Percentiles rank a stretch among this genome's conserved stretches.
phyloP scores from a whole-genome alignment of 2,797 vertebrate genomes.

The Cossypha polioptera region DNA sequence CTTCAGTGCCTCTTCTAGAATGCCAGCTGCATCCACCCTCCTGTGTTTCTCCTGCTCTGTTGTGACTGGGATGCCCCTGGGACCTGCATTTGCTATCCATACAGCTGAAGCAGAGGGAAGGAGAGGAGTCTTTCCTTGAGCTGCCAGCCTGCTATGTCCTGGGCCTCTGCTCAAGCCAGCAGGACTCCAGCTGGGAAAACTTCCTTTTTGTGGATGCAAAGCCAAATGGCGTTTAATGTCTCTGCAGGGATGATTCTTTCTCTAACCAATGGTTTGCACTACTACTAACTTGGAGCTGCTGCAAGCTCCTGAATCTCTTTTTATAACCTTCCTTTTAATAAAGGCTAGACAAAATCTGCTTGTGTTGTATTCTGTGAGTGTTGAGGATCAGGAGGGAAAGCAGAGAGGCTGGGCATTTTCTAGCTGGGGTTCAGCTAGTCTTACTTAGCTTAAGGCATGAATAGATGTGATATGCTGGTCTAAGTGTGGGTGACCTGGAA shows the following conservation, averaged over 20 bases:
- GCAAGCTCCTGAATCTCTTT: conserved; percentile 40
- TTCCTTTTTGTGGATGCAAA: not conserved
- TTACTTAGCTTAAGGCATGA: not conserved
- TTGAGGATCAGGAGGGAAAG: not conserved
- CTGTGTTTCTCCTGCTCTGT: not conserved
- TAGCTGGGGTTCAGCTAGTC: not conserved
- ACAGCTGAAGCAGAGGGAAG: not conserved
- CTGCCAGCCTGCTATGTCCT: not conserved
- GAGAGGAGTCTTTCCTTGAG: not conserved
- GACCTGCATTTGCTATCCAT: not conserved
- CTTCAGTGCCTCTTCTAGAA: conserved; percentile 62
- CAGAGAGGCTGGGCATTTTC: not conserved
- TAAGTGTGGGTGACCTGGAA: not conserved
- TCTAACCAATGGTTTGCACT: conserved; percentile 64
- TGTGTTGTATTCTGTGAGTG: not conserved
- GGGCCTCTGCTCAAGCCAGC: not conserved
- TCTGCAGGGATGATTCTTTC: conserved; percentile 58
- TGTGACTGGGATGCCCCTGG: not conserved
- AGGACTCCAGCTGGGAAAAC: not conserved
- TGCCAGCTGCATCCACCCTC: not conserved
- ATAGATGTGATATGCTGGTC: not conserved
- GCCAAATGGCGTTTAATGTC: not conserved
- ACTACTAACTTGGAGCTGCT: conserved; percentile 42
- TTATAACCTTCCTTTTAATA: conserved; percentile 72
- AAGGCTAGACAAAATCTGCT: conserved; percentile 30